phyloP scores from a whole-genome alignment of 2,113 vertebrate species.

The Leptobrachium leishanense region DNA sequence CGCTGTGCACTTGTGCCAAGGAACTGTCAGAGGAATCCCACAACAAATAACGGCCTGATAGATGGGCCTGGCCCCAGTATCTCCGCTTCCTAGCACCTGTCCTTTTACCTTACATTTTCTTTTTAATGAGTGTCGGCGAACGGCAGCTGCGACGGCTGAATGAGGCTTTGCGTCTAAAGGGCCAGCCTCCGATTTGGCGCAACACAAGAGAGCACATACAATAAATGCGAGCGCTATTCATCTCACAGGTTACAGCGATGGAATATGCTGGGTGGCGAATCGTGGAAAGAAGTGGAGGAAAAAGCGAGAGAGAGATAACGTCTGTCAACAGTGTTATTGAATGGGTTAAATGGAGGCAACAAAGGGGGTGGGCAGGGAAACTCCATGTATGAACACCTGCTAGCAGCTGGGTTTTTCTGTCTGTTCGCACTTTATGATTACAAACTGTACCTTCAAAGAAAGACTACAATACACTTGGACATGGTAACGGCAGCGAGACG shows the following conservation, averaged over 20 bases:
- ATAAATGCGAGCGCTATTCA: slow-evolving; percentile 31
- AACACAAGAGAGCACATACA: slow-evolving; percentile 21
- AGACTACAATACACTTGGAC: neutral
- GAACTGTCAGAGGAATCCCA: slow-evolving; percentile 19
- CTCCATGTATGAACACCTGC: slow-evolving; percentile 38
- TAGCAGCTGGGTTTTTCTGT: slow-evolving; percentile 35
- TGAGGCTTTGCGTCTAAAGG: slow-evolving; percentile 26
- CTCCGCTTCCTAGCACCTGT: slow-evolving; percentile 30
- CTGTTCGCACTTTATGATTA: slow-evolving; percentile 3
- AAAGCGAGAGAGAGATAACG: slow-evolving; percentile 23
- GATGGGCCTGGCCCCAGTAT: neutral
- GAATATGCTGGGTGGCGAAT: slow-evolving; percentile 17
- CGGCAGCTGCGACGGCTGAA: slow-evolving; percentile 39
- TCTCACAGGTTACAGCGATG: slow-evolving; percentile 21
- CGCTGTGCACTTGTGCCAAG: slow-evolving; percentile 32
- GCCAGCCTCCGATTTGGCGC: slow-evolving; percentile 26
- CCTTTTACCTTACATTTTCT: slow-evolving; percentile 25
- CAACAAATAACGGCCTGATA: slow-evolving; percentile 12
- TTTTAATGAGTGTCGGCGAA: slow-evolving; percentile 18
- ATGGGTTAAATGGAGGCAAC: slow-evolving; percentile 24
- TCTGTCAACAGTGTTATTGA: slow-evolving; percentile 15
- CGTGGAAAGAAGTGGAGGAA: neutral
- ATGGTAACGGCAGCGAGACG: slow-evolving; percentile 10
- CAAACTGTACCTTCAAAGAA: slow-evolving; percentile 34
- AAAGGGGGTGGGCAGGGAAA: neutral